These are phyloP conservation scores for Crenuchus spilurus DNA, from an alignment of 2,797 vertebrate species.

Conservation along the genomic window DNA sequence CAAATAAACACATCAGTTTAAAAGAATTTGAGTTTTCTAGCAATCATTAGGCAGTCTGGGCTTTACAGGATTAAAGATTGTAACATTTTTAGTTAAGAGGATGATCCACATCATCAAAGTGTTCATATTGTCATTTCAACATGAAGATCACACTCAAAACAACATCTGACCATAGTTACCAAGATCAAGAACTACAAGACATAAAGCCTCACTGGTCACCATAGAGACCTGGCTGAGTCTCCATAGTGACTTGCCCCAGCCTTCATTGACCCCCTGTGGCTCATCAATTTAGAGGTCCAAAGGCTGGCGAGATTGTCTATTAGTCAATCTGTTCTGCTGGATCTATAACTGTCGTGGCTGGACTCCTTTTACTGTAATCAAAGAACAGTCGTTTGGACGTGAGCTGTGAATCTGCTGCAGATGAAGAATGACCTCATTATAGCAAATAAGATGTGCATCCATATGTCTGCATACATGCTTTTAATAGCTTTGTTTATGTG, in stretches of 20 bases:
- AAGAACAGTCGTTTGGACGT: slow-evolving; percentile 28
- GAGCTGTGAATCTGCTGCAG: slow-evolving; percentile 32
- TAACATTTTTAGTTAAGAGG: no score
- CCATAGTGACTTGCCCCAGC: slow-evolving; percentile 32
- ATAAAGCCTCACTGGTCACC: slow-evolving; percentile 30
- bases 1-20: no score
- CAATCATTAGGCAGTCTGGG: no score
- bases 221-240: slow-evolving; percentile 39
- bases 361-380: slow-evolving; percentile 50
- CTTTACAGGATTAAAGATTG: no score
- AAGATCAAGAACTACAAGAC: slow-evolving; percentile 52
- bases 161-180: slow-evolving; percentile 30
- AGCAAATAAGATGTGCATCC: slow-evolving; percentile 15
- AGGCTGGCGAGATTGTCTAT: slow-evolving; percentile 51
- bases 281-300: slow-evolving; percentile 48
- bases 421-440: not conserved
- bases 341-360: slow-evolving; percentile 47
- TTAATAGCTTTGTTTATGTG: not conserved
- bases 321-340: slow-evolving; percentile 46
- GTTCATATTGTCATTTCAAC: no score
- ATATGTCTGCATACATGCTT: slow-evolving; percentile 4
- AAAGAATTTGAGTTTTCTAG: no score
- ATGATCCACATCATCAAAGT: no score
- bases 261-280: slow-evolving; percentile 53
- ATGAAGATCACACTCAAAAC: no score